Base-by-base conservation (phyloP, 2,797 vertebrate species). In the Percopsis omiscomaycus region DNA sequence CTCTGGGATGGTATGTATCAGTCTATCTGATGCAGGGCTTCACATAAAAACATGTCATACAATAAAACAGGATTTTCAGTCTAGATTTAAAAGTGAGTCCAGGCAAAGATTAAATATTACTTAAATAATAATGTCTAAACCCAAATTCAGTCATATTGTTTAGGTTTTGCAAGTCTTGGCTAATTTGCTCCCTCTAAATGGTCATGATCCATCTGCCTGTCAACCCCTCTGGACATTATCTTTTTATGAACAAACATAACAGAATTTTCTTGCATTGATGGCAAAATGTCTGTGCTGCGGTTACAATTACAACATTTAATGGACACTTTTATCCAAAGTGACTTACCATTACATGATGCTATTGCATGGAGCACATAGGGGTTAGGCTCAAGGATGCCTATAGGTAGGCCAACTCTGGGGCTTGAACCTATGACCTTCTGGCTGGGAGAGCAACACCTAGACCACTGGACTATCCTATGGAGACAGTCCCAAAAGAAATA, bases 141-240 rank as follows among this genome's bases (percentile, higher is more conserved):
- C 78, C 83, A 71, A 76, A 88, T 87, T 90, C 78, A 78, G 64
- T 87, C 80, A 85, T 69, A 74, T 66, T 47, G 32, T 72, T 57
- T 55, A 49, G 15, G 59, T 73, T 56, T 66, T 59, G 58, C 45
- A 58, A 59, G 55, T 45, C 71, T 83, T 86, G 74, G 71, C 75
- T 84, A 78, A 70, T 73, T 74, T 47, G 74, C 50, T 54, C 64
- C 69, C 78, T 66, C 53, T 59, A 74, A 77, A 81, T 65, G 56
- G n/a, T 37, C 53, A 55, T 65, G 71, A 71, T 75, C 63, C 61
- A 64, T 79, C 56, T 60, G 49, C 68, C 63, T 66, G 59, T 80
- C 73, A 64, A 3, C 52, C 27, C 60, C 64, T 49, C n/a, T 45
- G n/a, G 54, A 4, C 70, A 64, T 74, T 14, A 58, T 64, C 22